Conservation (phyloP, 1,140 invertebrate species). For the Microplitis mediator region DNA sequence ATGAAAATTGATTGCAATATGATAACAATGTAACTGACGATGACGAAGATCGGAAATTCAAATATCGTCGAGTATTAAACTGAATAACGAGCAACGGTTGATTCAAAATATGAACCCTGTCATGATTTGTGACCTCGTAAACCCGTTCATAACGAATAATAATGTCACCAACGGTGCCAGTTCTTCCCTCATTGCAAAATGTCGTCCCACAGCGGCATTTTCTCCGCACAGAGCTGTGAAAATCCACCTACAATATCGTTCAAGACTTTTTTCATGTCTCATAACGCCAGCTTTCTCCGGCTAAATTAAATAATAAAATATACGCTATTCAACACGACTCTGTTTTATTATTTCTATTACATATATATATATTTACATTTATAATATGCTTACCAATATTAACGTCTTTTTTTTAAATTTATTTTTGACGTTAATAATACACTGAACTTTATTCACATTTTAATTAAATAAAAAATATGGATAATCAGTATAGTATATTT, state of each 20-base stretch:
- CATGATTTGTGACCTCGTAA: slow-evolving; percentile 64
- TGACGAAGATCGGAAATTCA: slow-evolving; percentile 58
- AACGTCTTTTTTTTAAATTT: not conserved
- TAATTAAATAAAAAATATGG: too few relatives aligned
- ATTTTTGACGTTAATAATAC: not conserved
- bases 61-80: slow-evolving; percentile 59
- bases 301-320: slow-evolving; percentile 65
- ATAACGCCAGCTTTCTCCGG: slow-evolving; percentile 46
- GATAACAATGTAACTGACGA: slow-evolving; percentile 33
- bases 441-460: too few relatives aligned
- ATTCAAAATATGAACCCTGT: slow-evolving; percentile 63
- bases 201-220: slow-evolving; percentile 24
- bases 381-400: too few relatives aligned
- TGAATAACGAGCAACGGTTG: slow-evolving; percentile 61
- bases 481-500: too few relatives aligned
- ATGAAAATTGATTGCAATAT: slow-evolving; percentile 7
- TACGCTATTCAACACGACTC: slow-evolving; percentile 40
- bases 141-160: slow-evolving; percentile 64
- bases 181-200: slow-evolving; percentile 11
- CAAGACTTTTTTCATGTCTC: slow-evolving; percentile 59
- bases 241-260: slow-evolving; percentile 60
- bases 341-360: slow-evolving; percentile 22
- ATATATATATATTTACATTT: not conserved
- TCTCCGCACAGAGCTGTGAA: slow-evolving; percentile 35
- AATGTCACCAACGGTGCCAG: slow-evolving; percentile 54